Base-by-base conservation (phyloP, 1,140 invertebrate species). In the Caerostris darwini region DNA sequence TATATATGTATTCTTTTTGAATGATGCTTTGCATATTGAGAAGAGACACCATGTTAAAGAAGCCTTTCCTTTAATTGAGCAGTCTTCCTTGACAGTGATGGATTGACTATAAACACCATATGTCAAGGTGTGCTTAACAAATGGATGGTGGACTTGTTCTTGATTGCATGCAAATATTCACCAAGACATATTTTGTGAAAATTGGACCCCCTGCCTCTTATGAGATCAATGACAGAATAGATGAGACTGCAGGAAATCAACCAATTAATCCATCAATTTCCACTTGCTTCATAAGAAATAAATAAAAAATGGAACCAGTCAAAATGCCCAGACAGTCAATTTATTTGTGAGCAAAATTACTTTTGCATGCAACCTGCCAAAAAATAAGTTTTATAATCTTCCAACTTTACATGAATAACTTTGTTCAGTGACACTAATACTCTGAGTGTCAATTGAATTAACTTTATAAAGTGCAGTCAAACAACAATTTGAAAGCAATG, bases 231-330 rank as follows among this genome's bases (percentile, higher is more conserved):
- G 71, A 77, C 69, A 77, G 4, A 77, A 34, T 50, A 50, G 71
- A 77, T 50, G 10, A 50, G 5, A 53, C 34, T 12, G 7, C 10
- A 34, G 7, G 34, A 34, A 77, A 12, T 3, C 71, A 50, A 3
- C 50, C 71, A 77, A 77, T 77, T 77, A 77, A 77, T 77, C 71
- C 71, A 77, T 53, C 71, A 77, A 53, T 50, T 77, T 77, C 34
- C 8, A 50, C 34, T 77, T 77, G 8, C 12, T 64, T 64, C 17
- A 5, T 10, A 64, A 17, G 34, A 14, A 64, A 4, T 17, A 10
- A 17, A 17, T 64, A 10, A 64, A n/a, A 34, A 34, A 34, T 17
- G 12, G 12, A 10, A 14, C 1, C 61, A 64, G 61, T 64, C 61
- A 64, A 12, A 64, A 17, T 64, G 61, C 12, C 61, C 61, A 64